Percentiles rank a stretch among this genome's conserved stretches.
Conservation (phyloP, 2,888 invertebrate species). For the Lapara coniferarum region DNA sequence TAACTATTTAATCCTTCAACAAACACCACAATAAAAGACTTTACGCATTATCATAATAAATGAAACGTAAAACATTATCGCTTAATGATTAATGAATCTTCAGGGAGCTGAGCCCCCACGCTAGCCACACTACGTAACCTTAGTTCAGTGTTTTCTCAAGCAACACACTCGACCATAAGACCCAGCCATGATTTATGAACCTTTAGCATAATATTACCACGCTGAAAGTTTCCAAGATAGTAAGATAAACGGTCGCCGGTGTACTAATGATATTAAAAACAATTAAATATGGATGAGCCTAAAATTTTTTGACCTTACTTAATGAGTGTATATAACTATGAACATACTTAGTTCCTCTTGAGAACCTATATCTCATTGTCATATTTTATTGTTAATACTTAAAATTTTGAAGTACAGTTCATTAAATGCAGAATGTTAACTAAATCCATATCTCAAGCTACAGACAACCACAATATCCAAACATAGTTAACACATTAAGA, state of each 20-base stretch:
- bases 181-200: constrained; percentile 47
- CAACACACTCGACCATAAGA: constrained; percentile 34
- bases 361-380: no score
- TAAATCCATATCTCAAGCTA: no score
- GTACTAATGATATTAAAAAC: not conserved
- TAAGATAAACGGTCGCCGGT: constrained; percentile 35
- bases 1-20: no score
- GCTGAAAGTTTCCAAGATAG: constrained; percentile 41
- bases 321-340: no score
- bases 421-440: no score
- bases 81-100: constrained; percentile 4
- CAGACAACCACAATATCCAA: no score
- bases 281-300: not conserved
- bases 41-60: no score
- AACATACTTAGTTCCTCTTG: no score
- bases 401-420: no score
- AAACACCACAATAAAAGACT: not conserved
- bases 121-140: constrained; percentile 12
- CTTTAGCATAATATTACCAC: constrained; percentile 48
- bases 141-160: constrained; percentile 30
- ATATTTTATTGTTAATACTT: no score
- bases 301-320: no score
- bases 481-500: no score
- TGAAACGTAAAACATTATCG: constrained; percentile 4
- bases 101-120: not conserved